phyloP scores from a whole-genome alignment of 2,888 invertebrate genomes.

The Machimus rusticus region DNA sequence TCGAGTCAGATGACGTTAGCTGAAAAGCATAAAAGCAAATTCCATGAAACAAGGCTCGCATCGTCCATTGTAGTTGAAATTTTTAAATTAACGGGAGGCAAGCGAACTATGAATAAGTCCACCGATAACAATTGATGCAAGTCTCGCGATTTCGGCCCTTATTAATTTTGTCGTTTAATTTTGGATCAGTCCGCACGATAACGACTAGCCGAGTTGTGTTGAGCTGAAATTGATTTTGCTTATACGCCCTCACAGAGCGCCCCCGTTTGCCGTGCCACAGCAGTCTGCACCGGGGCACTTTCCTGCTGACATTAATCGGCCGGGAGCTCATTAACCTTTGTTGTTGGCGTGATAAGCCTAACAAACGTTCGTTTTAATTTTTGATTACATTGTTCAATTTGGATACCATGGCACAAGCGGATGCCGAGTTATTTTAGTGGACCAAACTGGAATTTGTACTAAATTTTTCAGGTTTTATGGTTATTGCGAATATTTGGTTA shows the following conservation, averaged over 20 bases:
- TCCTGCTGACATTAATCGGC: constrained; percentile 12
- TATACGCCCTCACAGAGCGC: background rate
- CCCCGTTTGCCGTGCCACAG: background rate
- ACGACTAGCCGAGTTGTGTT: background rate
- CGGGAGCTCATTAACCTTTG: constrained; percentile 33
- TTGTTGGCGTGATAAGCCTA: constrained; percentile 26
- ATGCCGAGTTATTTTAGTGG: background rate
- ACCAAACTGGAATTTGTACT: background rate
- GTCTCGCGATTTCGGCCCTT: background rate
- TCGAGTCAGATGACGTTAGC: constrained; percentile 66
- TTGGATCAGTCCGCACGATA: background rate
- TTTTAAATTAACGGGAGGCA: background rate
- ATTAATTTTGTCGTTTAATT: constrained; percentile 5
- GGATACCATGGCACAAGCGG: background rate
- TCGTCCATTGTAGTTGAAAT: background rate
- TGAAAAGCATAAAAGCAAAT: constrained; percentile 51
- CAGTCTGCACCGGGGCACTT: background rate
- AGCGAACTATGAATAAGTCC: background rate
- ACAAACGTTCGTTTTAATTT: constrained; percentile 24
- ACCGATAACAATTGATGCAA: constrained; percentile 1
- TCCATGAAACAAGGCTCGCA: background rate
- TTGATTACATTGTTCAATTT: constrained; percentile 37
- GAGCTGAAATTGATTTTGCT: background rate
- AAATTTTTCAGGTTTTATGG: constrained; percentile 11
- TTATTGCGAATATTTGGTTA: background rate